These are phyloP conservation scores for Meloidogyne hapla DNA, from an alignment of 1,140 invertebrate genomes.

Conservation along the genomic window DNA sequence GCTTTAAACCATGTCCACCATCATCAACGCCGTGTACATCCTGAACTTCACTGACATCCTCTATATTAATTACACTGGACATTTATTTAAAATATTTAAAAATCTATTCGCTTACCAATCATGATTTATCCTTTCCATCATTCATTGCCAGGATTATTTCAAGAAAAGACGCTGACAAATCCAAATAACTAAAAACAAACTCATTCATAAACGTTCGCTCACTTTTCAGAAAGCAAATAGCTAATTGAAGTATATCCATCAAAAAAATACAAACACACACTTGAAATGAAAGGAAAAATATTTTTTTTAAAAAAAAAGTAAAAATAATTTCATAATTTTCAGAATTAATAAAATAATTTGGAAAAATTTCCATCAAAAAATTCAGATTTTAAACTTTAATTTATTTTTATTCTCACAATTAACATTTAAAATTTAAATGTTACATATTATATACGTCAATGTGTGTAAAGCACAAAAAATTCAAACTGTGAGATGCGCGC, in stretches of 20 bases:
- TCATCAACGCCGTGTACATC: background rate
- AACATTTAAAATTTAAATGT: conserved; percentile 7
- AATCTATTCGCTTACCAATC: background rate
- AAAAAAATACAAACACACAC: too few species aligned
- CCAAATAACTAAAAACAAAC: background rate
- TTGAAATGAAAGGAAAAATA: too few species aligned
- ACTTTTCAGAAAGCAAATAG: too few species aligned
- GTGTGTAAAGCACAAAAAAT: background rate
- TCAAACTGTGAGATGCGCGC: background rate
- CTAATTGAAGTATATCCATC: too few species aligned
- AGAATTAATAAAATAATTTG: too few species aligned
- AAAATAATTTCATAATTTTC: too few species aligned
- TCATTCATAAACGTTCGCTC: background rate
- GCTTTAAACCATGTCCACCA: background rate
- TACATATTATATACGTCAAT: background rate
- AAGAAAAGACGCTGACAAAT: background rate
- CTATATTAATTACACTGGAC: background rate
- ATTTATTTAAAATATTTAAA: background rate
- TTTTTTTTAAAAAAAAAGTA: too few species aligned
- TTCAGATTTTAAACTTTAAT: background rate
- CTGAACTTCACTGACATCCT: background rate
- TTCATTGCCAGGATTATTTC: background rate
- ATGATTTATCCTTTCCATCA: background rate
- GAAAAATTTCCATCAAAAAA: background rate
- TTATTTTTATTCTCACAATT: conserved; percentile 12